Conservation (phyloP, 2,888 invertebrate genomes). For the Halictus ligatus region DNA sequence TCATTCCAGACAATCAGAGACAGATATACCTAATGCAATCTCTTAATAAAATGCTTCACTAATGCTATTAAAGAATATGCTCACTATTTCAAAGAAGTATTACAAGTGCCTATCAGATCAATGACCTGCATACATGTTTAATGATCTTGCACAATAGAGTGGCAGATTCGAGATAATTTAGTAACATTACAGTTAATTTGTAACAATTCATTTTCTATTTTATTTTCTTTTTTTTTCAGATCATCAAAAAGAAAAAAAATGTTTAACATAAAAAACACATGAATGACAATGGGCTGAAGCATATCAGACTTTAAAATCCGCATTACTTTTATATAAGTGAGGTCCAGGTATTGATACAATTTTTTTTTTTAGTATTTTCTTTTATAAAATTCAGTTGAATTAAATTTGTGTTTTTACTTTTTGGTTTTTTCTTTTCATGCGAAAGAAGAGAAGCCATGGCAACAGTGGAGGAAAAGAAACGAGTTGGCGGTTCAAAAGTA, state of each 20-base stretch:
- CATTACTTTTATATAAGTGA: constrained; percentile 24
- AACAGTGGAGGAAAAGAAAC: constrained; percentile 89
- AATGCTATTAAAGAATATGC: constrained; percentile 16
- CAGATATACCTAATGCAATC: constrained; percentile 37
- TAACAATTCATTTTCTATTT: constrained; percentile 1
- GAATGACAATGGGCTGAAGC: constrained; percentile 81
- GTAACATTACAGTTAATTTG: neutral
- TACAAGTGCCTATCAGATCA: constrained; percentile 24
- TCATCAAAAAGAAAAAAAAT: constrained; percentile 67
- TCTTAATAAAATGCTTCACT: constrained; percentile 41
- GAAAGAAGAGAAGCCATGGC: constrained; percentile 81
- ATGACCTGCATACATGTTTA: constrained; percentile 27
- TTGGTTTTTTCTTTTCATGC: neutral
- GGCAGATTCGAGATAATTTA: constrained; percentile 18
- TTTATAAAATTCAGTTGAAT: neutral
- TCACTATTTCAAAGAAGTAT: constrained; percentile 23
- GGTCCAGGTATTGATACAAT: constrained; percentile 38
- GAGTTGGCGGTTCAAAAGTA: constrained; percentile 91
- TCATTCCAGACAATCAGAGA: constrained; percentile 56
- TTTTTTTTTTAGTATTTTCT: neutral
- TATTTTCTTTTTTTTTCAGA: constrained; percentile 55
- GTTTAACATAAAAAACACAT: constrained; percentile 65
- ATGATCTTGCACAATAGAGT: constrained; percentile 16
- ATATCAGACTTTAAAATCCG: constrained; percentile 41
- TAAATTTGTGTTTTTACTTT: neutral